These are phyloP conservation scores for Microcebus ravelobensis DNA, from an alignment of 2,113 vertebrate genomes.

Conservation along the genomic window DNA sequence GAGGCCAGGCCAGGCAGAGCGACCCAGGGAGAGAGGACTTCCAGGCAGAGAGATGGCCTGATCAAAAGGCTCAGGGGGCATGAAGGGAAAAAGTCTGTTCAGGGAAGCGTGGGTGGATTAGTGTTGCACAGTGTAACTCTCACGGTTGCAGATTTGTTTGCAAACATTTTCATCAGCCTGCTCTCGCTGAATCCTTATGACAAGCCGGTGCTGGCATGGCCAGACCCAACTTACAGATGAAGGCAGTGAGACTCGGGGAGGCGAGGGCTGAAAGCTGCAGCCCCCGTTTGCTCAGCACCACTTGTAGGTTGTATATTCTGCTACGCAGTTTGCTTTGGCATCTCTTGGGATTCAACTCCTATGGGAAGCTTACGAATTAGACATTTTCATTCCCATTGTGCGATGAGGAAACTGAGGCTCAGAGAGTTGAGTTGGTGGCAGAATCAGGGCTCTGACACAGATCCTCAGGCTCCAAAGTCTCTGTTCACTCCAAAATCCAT, in stretches of 20 bases:
- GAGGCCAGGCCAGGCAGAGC: not conserved
- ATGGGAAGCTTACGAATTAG: not conserved
- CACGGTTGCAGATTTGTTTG: not conserved
- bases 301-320: accelerated
- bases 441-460: not conserved
- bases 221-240: not conserved
- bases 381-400: not conserved
- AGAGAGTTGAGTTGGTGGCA: not conserved
- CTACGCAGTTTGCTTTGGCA: not conserved
- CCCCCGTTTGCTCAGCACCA: accelerated
- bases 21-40: not conserved
- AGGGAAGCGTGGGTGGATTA: not conserved
- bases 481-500: not conserved
- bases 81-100: not conserved
- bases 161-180: not conserved
- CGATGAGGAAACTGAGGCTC: not conserved
- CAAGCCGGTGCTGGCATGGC: not conserved
- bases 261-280: accelerated
- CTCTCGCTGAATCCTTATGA: not conserved
- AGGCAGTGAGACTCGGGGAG: not conserved
- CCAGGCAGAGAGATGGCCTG: not conserved
- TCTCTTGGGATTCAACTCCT: not conserved
- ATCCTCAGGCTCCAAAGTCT: not conserved
- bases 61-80: not conserved
- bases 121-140: not conserved